These are phyloP conservation scores for Sialis lutaria DNA, from an alignment of 2,888 invertebrate genomes.

Conservation along the genomic window DNA sequence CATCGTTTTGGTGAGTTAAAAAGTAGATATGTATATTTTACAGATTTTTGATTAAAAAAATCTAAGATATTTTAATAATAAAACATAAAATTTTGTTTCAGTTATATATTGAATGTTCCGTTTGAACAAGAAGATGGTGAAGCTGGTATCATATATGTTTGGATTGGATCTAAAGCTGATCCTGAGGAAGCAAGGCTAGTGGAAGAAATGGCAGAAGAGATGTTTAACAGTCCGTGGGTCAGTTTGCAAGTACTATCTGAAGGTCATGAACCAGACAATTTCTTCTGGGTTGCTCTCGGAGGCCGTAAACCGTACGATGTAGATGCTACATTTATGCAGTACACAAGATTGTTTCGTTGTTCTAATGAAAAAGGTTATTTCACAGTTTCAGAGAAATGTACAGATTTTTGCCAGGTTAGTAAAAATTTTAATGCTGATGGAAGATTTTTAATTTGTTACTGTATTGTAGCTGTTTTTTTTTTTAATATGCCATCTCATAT, in stretches of 20 bases:
- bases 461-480: not conserved
- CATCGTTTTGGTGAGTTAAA: constrained; percentile 72
- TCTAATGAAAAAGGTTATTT: constrained; percentile 99
- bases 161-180: constrained; percentile 78
- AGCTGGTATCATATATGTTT: constrained; percentile 86
- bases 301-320: constrained; percentile 80
- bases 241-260: constrained; percentile 68
- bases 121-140: constrained; percentile 70
- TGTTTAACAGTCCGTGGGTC: constrained; percentile 72
- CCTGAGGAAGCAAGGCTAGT: constrained; percentile 72
- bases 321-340: constrained; percentile 82
- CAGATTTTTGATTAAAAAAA: not conserved
- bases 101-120: constrained; percentile 85
- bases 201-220: constrained; percentile 83
- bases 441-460: not conserved
- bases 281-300: constrained; percentile 94
- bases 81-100: constrained; percentile 20
- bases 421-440: no score
- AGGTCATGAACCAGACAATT: constrained; percentile 94
- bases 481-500: not conserved
- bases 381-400: constrained; percentile 96
- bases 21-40: not conserved
- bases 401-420: constrained; percentile 85
- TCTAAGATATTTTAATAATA: no score
- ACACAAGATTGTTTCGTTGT: constrained; percentile 87